A percentile compares a stretch with the other conserved stretches of the same genome.
Evolutionary conservation across 2,797 vertebrate species (phyloP).

Genomic region (Tamandua tetradactyla): DNA sequence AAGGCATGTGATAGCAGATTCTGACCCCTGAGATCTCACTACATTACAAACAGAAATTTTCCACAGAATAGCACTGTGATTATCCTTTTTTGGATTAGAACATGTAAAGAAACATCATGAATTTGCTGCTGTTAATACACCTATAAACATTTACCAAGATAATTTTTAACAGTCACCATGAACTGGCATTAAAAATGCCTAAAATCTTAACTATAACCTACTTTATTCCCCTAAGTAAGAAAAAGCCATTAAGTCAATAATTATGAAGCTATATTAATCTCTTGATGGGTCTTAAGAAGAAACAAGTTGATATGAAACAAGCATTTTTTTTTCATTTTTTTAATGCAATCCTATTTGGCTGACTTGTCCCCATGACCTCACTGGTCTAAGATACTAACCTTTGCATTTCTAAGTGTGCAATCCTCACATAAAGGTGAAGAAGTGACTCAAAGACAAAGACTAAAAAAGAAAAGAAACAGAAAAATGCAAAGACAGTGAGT

Average conservation of each 20-base stretch:
- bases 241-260: constrained; percentile 10
- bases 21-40: not conserved
- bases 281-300: not conserved
- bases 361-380: not conserved
- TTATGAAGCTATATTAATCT: not conserved
- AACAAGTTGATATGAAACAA: not conserved
- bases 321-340: not conserved
- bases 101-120: not conserved
- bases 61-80: not conserved
- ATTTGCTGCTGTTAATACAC: not conserved
- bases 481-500: constrained; percentile 27
- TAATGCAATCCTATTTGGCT: not conserved
- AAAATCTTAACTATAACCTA: constrained; percentile 15
- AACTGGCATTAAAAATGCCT: not conserved
- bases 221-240: not conserved
- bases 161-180: constrained; percentile 6
- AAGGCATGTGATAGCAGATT: not conserved
- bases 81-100: not conserved
- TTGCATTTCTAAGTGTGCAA: constrained; percentile 61
- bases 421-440: constrained; percentile 31
- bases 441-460: constrained; percentile 70
- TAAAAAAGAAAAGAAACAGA: not conserved
- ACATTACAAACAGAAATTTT: not conserved
- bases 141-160: constrained; percentile 5
- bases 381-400: not conserved